phyloP scores from a whole-genome alignment of 2,888 invertebrate genomes.

The Drosophila neutralis region DNA sequence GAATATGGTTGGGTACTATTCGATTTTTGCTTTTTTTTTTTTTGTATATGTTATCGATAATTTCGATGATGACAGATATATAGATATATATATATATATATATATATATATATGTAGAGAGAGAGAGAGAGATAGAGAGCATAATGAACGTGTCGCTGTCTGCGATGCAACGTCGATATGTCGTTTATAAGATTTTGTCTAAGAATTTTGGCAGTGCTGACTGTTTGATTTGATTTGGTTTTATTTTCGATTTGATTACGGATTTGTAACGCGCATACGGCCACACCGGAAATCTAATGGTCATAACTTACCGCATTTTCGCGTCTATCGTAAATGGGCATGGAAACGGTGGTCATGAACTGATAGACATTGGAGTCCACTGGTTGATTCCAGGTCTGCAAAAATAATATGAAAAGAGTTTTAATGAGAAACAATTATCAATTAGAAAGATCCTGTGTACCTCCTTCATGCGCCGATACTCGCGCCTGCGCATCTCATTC shows the following conservation, averaged over 20 bases:
- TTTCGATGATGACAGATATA: conserved; percentile 39
- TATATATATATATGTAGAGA: not conserved
- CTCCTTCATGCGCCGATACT: conserved; percentile 81
- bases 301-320: conserved; percentile 90
- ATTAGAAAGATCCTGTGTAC: conserved; percentile 36
- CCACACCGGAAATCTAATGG: not conserved
- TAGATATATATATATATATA: conserved; percentile 1
- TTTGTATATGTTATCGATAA: conserved; percentile 37
- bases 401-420: not conserved
- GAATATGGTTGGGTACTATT: conserved; percentile 40
- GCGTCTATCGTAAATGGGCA: conserved; percentile 95
- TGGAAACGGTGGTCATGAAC: conserved; percentile 96
- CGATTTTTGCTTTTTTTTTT: conserved; percentile 13
- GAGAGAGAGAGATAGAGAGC: conserved; percentile 20
- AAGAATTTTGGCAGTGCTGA: conserved; percentile 69
- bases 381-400: conserved; percentile 83
- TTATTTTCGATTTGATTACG: conserved; percentile 10
- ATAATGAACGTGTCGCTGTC: conserved; percentile 49
- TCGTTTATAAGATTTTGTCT: conserved; percentile 51
- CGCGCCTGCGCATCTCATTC: conserved; percentile 87
- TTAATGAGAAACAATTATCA: not conserved
- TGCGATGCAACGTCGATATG: conserved; percentile 45
- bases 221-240: conserved; percentile 45
- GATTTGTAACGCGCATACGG: conserved; percentile 17
- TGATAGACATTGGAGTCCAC: conserved; percentile 88